Evolutionary conservation across 1,140 invertebrate genomes (phyloP).

Genomic region (Diplogasteroides magnus): DNA sequence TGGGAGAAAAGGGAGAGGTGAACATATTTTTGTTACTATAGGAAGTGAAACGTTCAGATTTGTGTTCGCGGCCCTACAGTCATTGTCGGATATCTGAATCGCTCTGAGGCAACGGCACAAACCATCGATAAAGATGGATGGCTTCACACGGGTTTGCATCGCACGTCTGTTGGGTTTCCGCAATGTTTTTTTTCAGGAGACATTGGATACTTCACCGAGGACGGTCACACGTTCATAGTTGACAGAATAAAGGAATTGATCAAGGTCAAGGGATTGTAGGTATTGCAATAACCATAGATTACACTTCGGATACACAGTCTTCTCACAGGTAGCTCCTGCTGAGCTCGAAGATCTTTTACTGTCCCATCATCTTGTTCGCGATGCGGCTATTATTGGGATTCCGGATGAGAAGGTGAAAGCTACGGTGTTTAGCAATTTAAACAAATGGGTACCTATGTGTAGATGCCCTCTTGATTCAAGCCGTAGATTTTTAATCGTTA

Average conservation of each 20-base stretch:
- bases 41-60: constrained; percentile 70
- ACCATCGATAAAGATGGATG: constrained; percentile 65
- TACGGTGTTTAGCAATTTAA: too few species aligned
- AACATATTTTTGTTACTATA: too few species aligned
- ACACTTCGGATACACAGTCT: neutral
- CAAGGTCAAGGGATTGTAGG: too few species aligned
- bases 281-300: neutral
- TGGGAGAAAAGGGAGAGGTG: too few species aligned
- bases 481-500: too few species aligned
- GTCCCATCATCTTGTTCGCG: constrained; percentile 68
- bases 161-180: constrained; percentile 37
- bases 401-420: constrained; percentile 66
- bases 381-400: constrained; percentile 75
- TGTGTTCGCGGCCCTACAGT: too few species aligned
- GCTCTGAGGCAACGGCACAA: constrained; percentile 68
- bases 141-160: too few species aligned
- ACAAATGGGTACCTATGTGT: too few species aligned
- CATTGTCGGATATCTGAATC: too few species aligned
- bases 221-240: constrained; percentile 67
- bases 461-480: too few species aligned
- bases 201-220: constrained; percentile 69
- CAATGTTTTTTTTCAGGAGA: constrained; percentile 62
- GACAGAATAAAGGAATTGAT: constrained; percentile 83
- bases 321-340: constrained; percentile 69
- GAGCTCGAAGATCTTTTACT: constrained; percentile 76